Evolutionary conservation across 2,888 invertebrate genomes (phyloP), one percentile per base, ranked within the genome.

Genomic region (Drosophila robusta): DNA sequence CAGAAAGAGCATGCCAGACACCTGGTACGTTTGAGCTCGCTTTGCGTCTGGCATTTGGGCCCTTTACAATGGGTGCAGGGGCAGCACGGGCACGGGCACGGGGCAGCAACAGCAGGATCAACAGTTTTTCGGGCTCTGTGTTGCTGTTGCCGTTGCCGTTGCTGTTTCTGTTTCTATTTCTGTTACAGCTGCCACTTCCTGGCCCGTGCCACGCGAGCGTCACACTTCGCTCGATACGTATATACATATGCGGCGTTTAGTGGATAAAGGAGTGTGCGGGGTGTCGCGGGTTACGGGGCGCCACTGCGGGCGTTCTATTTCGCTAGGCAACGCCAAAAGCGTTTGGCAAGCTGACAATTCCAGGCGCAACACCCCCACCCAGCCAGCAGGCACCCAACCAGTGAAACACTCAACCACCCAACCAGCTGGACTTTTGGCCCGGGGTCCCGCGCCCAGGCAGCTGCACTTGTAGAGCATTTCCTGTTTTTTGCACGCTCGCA

Each of bases 391-490:
- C 49, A 49, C 9, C 61, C 22, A 29, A 50, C 16, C 3, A 42
- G 26, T 29, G 26, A 7, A 29, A 8, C 26, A 29, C 34, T 34
- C 34, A 34, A 34, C 34, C 34, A 61, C 22, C 36, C 45, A 38
- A 32, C 38, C 52, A 47, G 78, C 78, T 74, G 70, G 64, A 52
- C 70, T 46, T 22, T 38, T 41, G 16, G 36, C 5, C 42, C 26
- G 51, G 36, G 51, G 32, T 49, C 47, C 44, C 47, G n/a, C 49
- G 44, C 54, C 45, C 41, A 46, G 65, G 58, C 83, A 83, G 83
- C 87, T 86, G 83, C 83, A 84, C 83, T 84, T 84, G 83, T 84
- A 86, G 83, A 84, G 83, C 76, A 83, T 74, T 84, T 84, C 83
- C 83, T 83, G 80, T 82, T 78, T 80, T 67, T 84, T 82, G 86